phyloP scores from a whole-genome alignment of 2,113 vertebrate genomes.

The Centropus bengalensis region DNA sequence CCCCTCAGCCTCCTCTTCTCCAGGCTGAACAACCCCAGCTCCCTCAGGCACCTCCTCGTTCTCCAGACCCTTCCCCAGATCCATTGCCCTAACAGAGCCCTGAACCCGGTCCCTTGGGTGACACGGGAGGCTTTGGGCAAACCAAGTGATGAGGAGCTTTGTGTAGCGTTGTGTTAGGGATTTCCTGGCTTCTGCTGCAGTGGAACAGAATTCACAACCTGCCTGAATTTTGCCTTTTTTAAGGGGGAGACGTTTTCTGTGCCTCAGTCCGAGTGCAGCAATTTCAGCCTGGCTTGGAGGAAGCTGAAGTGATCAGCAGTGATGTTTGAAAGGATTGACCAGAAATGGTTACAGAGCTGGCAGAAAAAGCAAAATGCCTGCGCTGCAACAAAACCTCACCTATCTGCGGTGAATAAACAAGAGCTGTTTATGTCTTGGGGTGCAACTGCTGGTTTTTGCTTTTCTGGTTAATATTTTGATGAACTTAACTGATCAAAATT shows the following conservation, averaged over 20 bases:
- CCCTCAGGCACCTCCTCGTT: too few relatives aligned
- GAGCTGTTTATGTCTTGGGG: background rate
- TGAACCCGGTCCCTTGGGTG: background rate
- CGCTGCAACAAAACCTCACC: background rate
- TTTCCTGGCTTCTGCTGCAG: background rate
- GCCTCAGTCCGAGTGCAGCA: background rate
- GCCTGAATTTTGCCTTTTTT: background rate
- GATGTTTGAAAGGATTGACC: background rate
- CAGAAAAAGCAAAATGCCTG: background rate
- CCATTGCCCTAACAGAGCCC: too few relatives aligned
- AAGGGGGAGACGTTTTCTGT: background rate
- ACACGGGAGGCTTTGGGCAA: background rate
- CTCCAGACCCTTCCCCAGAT: too few relatives aligned
- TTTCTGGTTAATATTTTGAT: background rate
- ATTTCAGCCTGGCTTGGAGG: background rate
- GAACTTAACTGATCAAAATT: background rate
- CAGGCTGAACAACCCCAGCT: too few relatives aligned
- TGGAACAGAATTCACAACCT: background rate
- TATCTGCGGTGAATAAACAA: background rate
- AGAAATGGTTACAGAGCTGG: background rate
- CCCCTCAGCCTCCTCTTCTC: too few relatives aligned
- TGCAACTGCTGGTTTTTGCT: background rate
- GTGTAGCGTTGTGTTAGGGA: rapidly evolving
- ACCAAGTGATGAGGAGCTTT: rapidly evolving
- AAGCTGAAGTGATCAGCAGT: background rate